Evolutionary conservation across 2,113 vertebrate species (phyloP).

Genomic region (Centropus bengalensis): DNA sequence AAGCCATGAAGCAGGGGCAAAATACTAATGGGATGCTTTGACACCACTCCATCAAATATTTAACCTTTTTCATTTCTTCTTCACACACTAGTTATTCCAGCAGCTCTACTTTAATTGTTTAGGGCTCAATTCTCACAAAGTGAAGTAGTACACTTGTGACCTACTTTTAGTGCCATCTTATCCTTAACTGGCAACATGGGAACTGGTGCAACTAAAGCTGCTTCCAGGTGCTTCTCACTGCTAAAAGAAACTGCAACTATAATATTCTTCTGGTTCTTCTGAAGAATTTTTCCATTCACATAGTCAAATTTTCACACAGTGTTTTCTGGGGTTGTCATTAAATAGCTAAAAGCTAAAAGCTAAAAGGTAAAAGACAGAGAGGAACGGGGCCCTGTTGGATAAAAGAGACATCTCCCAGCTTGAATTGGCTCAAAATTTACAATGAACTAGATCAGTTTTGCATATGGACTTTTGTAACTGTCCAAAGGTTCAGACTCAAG

Average conservation of each 20-base stretch:
- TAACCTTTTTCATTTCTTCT: slow-evolving; percentile 54
- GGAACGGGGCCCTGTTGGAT: background rate
- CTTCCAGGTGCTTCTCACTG: background rate
- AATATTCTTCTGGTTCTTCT: background rate
- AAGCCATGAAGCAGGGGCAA: slow-evolving; percentile 25
- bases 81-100: slow-evolving; percentile 29
- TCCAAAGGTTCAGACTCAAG: background rate
- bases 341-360: background rate
- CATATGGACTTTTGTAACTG: background rate
- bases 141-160: slow-evolving; percentile 10
- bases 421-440: background rate
- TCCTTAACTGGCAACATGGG: background rate
- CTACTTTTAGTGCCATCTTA: slow-evolving; percentile 13
- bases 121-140: slow-evolving; percentile 24
- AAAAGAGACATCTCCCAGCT: background rate
- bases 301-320: background rate
- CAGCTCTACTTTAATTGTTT: slow-evolving; percentile 47
- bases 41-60: slow-evolving; percentile 63
- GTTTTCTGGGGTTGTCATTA: background rate
- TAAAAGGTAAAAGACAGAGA: background rate
- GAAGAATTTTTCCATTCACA: background rate
- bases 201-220: background rate
- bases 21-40: slow-evolving; percentile 50
- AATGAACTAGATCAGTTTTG: background rate
- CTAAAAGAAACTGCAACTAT: background rate